Evolutionary conservation across 2,888 invertebrate species (phyloP).

Genomic region (Lithophane semibrunnea): DNA sequence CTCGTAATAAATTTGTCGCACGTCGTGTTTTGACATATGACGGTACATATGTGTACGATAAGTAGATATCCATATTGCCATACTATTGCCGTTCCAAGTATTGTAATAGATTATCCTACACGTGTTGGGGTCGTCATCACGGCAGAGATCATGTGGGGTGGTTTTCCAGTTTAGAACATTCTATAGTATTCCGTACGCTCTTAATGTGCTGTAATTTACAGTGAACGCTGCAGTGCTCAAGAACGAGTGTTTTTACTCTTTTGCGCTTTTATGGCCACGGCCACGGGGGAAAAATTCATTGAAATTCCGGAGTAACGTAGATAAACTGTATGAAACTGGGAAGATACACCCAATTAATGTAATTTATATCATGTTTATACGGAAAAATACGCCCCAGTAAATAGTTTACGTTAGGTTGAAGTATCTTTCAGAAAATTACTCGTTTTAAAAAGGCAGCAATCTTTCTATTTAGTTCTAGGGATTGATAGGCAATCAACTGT

Average conservation of each 20-base stretch:
- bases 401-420: slow-evolving; percentile 52
- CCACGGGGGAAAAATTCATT: slow-evolving; percentile 64
- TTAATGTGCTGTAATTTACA: slow-evolving; percentile 63
- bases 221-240: slow-evolving; percentile 61
- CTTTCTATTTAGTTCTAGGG: not conserved
- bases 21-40: slow-evolving; percentile 70
- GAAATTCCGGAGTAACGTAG: slow-evolving; percentile 58
- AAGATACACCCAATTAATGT: slow-evolving; percentile 58
- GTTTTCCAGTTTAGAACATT: slow-evolving; percentile 49
- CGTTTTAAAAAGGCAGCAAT: slow-evolving; percentile 22
- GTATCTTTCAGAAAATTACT: slow-evolving; percentile 20
- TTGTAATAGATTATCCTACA: slow-evolving; percentile 23
- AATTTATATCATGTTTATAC: slow-evolving; percentile 54
- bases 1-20: slow-evolving; percentile 69
- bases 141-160: slow-evolving; percentile 20
- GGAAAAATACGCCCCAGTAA: slow-evolving; percentile 37
- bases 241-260: slow-evolving; percentile 62
- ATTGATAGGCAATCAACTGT: not conserved
- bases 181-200: slow-evolving; percentile 57
- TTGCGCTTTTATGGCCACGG: slow-evolving; percentile 64
- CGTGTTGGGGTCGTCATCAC: slow-evolving; percentile 11
- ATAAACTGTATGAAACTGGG: slow-evolving; percentile 60
- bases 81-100: slow-evolving; percentile 1
- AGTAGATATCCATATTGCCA: slow-evolving; percentile 43
- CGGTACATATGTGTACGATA: slow-evolving; percentile 49